Evolutionary conservation across 2,797 vertebrate genomes (phyloP), one percentile per base, ranked within the genome.

Genomic region (Sciaenops ocellatus): DNA sequence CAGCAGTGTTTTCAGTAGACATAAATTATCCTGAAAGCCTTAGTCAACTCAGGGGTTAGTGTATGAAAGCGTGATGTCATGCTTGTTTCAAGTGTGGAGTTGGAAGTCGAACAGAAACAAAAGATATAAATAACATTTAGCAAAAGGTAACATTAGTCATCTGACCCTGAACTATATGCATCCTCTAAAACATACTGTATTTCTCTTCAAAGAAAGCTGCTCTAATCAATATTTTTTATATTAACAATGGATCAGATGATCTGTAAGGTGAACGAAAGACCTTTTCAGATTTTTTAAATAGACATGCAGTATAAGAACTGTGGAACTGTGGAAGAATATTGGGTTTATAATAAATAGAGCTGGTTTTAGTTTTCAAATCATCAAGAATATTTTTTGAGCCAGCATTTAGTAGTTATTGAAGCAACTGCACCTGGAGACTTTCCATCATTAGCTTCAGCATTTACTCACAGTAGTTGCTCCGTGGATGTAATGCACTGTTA

Each of bases 1-100:
- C 57, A 16, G 73, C 65, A 67, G 52, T 52, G 20, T 84, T 82
- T 74, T 70, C 57, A 38, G 61, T 47, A 2, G 24, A 44, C 41
- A 69, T 30, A 73, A 78, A 73, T 66, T 16, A 64, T 68, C 55
- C 46, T 41, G 42, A 55, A 28, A 48, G 34, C 7, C 8, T 34
- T 46, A 44, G 30, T 63, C 51, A 57, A 10, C 34, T 42, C 38
- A 34, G 57, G 73, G 41, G 65, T 60, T 26, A 69, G 44, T 17
- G 8, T 50, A 17, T 24, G 20, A 76, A 24, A 60, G 18, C 1
- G 1, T 61, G 24, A 71, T 56, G 24, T 22, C 26, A 30, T 59
- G 56, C 28, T 61, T 61, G 65, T 34, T 46, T 62, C 30, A 20
- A 66, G 6, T 52, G 55, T 20, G 30, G 34, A 67, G 34, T 8